phyloP scores from a whole-genome alignment of 2,888 invertebrate genomes.

The Eupithecia abbreviata region DNA sequence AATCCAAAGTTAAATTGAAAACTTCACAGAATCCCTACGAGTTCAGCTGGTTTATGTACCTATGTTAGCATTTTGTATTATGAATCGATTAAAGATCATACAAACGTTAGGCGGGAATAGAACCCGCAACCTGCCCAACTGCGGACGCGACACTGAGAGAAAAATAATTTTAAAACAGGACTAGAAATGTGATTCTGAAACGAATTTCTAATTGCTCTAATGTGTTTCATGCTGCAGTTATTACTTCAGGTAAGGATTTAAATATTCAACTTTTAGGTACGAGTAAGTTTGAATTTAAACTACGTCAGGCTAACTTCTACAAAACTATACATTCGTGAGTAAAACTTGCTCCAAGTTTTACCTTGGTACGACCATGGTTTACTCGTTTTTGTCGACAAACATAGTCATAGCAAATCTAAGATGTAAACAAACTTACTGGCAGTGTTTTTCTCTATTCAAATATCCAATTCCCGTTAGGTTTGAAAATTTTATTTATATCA shows the following conservation, averaged over 20 bases:
- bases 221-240: not conserved
- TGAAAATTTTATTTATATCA: not conserved
- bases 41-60: constrained; percentile 27
- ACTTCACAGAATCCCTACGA: constrained; percentile 49
- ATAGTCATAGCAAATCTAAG: not conserved
- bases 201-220: not conserved
- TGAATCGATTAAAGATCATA: not conserved
- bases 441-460: not conserved
- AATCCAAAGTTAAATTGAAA: constrained; percentile 60
- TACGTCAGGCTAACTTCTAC: not conserved
- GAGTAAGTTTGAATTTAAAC: not conserved
- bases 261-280: not conserved
- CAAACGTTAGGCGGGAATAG: not conserved
- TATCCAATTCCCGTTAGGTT: not conserved
- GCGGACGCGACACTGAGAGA: not conserved
- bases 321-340: not conserved
- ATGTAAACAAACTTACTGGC: not conserved
- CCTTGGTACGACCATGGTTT: not conserved
- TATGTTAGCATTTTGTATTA: not conserved
- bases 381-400: not conserved
- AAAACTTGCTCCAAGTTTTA: not conserved
- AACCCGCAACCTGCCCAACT: not conserved
- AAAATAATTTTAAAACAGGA: not conserved
- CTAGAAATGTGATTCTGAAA: not conserved
- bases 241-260: not conserved